phyloP scores from a whole-genome alignment of 2,888 invertebrate genomes.

The Drosophila mimica region DNA sequence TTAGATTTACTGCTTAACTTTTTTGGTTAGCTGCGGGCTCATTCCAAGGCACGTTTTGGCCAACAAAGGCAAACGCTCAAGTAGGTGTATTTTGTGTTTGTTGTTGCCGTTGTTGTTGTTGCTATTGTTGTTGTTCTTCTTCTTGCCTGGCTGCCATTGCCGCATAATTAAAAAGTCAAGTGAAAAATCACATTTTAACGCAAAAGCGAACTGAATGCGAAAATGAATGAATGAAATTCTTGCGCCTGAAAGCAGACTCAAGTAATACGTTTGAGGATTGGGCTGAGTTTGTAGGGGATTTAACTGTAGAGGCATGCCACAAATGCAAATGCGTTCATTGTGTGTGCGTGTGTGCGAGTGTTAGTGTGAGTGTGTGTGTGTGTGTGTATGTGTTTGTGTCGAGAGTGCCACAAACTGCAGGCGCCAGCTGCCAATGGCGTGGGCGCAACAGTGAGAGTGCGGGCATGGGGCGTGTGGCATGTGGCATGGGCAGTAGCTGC shows the following conservation, averaged over 20 bases:
- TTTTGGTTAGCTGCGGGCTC: slow-evolving; percentile 56
- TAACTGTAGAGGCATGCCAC: slow-evolving; percentile 46
- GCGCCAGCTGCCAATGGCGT: slow-evolving; percentile 55
- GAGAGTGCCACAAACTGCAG: slow-evolving; percentile 57
- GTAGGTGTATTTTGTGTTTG: slow-evolving; percentile 70
- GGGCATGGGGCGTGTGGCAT: neutral
- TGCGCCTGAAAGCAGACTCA: slow-evolving; percentile 76
- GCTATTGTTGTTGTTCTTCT: slow-evolving; percentile 10
- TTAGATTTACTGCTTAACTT: slow-evolving; percentile 77
- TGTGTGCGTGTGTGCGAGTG: neutral
- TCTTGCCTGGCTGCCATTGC: slow-evolving; percentile 48
- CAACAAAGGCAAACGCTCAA: slow-evolving; percentile 65
- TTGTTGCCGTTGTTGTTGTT: slow-evolving; percentile 27
- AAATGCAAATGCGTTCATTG: slow-evolving; percentile 73
- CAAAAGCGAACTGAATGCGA: slow-evolving; percentile 54
- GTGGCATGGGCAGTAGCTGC: slow-evolving; percentile 25
- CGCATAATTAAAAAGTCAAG: slow-evolving; percentile 81
- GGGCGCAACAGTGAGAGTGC: slow-evolving; percentile 2
- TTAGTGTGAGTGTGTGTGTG: neutral
- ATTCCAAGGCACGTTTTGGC: slow-evolving; percentile 44
- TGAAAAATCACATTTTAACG: slow-evolving; percentile 81
- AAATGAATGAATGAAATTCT: slow-evolving; percentile 77
- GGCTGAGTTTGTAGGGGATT: neutral
- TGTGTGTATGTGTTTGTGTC: slow-evolving; percentile 1
- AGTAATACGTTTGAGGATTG: slow-evolving; percentile 51